phyloP scores from a whole-genome alignment of 2,113 vertebrate genomes.

The Zosterops borbonicus region DNA sequence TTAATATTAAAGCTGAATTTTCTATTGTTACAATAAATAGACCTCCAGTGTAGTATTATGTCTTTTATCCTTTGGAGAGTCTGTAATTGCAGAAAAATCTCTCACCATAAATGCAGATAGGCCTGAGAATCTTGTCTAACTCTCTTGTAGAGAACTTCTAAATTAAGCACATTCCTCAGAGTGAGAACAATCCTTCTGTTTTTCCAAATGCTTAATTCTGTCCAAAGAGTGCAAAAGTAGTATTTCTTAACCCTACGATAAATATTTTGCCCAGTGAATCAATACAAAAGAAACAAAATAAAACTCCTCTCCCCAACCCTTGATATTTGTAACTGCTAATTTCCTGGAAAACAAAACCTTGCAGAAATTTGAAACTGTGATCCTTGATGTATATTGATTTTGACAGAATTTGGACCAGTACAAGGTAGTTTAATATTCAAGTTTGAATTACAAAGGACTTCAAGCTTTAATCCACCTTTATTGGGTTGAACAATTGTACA shows the following conservation, averaged over 20 bases:
- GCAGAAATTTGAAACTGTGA: background rate
- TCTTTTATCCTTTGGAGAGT: background rate
- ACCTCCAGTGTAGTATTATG: background rate
- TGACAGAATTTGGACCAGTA: background rate
- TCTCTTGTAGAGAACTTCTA: background rate
- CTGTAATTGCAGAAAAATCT: background rate
- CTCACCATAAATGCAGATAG: background rate
- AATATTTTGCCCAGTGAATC: constrained; percentile 16
- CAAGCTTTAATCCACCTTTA: constrained; percentile 54
- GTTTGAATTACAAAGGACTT: constrained; percentile 49
- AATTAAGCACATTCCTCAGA: background rate
- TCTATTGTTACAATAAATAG: background rate
- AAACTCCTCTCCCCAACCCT: background rate
- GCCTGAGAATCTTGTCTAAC: background rate
- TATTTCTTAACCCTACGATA: background rate
- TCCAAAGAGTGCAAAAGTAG: background rate
- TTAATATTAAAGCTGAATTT: background rate
- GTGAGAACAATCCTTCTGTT: background rate
- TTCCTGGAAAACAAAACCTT: background rate
- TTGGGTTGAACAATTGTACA: constrained; percentile 38
- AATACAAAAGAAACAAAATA: background rate
- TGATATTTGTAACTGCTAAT: constrained; percentile 1
- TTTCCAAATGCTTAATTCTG: constrained; percentile 1
- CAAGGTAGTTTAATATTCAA: background rate
- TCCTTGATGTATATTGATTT: background rate